Percentiles rank a stretch among this genome's conserved stretches.
Conservation (phyloP, 2,888 invertebrate genomes). For the Cataglyphis livida region DNA sequence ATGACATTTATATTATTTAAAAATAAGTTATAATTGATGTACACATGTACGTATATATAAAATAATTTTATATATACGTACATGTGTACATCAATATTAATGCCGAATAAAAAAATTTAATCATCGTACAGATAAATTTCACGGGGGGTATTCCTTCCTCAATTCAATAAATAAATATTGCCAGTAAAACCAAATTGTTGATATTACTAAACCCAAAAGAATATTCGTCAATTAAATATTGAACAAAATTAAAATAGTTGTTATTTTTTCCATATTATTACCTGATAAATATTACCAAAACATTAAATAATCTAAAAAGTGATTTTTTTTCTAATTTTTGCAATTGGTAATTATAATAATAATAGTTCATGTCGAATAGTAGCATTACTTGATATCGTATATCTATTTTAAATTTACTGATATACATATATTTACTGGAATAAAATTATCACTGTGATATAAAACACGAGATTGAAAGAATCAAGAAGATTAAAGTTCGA, state of each 20-base stretch:
- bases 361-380: neutral
- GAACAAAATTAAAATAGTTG: slow-evolving; percentile 16
- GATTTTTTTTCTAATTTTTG: neutral
- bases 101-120: slow-evolving; percentile 38
- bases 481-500: slow-evolving; percentile 47
- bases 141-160: neutral
- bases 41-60: no score
- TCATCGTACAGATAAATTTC: slow-evolving; percentile 29
- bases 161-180: slow-evolving; percentile 45
- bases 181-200: slow-evolving; percentile 36
- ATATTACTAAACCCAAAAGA: slow-evolving; percentile 29
- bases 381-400: neutral
- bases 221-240: slow-evolving; percentile 33
- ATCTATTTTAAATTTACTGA: neutral
- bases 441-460: neutral
- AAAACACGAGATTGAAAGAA: slow-evolving; percentile 26
- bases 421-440: neutral
- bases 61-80: neutral
- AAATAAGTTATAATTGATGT: neutral
- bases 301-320: neutral
- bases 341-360: neutral
- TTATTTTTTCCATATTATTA: neutral
- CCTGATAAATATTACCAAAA: neutral
- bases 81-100: slow-evolving; percentile 19
- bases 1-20: neutral